A percentile compares a stretch with the other conserved stretches of the same genome.
Conservation (phyloP, 2,113 vertebrate genomes). For the Macheiramphus alcinus region DNA sequence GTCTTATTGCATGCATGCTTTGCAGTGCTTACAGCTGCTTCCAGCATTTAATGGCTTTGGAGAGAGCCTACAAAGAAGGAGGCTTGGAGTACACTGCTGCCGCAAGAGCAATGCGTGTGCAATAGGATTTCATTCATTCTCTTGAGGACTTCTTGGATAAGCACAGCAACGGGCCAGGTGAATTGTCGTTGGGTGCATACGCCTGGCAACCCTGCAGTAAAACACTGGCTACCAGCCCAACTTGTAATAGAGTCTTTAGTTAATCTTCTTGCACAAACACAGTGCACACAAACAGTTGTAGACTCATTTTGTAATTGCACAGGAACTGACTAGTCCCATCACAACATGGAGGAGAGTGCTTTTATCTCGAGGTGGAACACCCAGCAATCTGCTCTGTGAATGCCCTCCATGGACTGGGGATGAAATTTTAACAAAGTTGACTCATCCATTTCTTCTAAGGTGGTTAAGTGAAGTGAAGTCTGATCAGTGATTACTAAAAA, state of each 20-base stretch:
- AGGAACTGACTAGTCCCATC: background rate
- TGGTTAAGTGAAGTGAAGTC: background rate
- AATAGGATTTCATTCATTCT: background rate
- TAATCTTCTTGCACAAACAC: background rate
- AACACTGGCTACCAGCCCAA: background rate
- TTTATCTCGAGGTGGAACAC: background rate
- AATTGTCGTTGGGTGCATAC: background rate
- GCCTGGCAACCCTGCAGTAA: background rate
- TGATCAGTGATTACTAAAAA: background rate
- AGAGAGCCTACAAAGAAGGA: background rate
- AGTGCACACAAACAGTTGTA: background rate
- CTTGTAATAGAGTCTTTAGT: background rate
- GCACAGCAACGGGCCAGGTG: background rate
- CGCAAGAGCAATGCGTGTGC: rapidly evolving
- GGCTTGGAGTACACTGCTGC: background rate
- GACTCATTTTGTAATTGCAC: background rate
- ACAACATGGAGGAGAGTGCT: background rate
- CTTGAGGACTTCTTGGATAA: background rate
- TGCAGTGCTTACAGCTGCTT: background rate
- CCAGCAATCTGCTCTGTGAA: background rate
- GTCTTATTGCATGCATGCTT: rapidly evolving
- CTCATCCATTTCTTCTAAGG: background rate
- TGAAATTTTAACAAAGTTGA: background rate
- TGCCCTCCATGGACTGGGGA: background rate
- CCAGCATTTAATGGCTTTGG: background rate